Percentiles rank a stretch among this genome's conserved stretches.
These are phyloP conservation scores for Diplodus sargus DNA, from an alignment of 2,797 vertebrate genomes.

Conservation along the genomic window DNA sequence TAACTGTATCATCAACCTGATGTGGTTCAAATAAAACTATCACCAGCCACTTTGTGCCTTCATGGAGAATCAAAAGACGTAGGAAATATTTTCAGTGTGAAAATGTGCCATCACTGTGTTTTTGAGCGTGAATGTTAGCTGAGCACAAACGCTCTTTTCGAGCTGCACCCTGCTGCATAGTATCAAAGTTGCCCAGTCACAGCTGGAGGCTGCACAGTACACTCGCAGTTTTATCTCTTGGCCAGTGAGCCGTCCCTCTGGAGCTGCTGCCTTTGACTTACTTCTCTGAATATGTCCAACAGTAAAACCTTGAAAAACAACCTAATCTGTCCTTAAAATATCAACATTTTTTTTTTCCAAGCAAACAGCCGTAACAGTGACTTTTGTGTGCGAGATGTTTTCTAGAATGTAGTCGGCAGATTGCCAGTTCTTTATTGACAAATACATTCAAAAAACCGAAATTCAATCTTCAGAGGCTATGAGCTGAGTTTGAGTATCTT, in stretches of 20 bases:
- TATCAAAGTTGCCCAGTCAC: conserved; percentile 39
- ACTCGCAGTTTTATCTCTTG: conserved; percentile 53
- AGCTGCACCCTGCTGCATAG: conserved; percentile 29
- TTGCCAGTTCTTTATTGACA: too few species aligned
- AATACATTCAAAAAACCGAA: conserved; percentile 17
- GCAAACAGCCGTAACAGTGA: neutral
- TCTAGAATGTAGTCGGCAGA: too few species aligned
- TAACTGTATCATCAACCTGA: conserved; percentile 9
- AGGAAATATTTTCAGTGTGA: too few species aligned
- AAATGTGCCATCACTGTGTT: neutral
- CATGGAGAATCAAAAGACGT: neutral
- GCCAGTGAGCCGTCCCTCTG: conserved; percentile 46
- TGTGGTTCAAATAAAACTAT: conserved; percentile 1
- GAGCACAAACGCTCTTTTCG: conserved; percentile 36
- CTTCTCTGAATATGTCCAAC: conserved; percentile 21
- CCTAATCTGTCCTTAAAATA: neutral
- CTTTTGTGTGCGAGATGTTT: conserved; percentile 2
- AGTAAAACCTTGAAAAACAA: conserved; percentile 43
- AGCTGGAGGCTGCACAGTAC: conserved; percentile 52
- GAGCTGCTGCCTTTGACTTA: conserved; percentile 37
- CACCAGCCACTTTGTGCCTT: neutral
- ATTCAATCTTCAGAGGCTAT: conserved; percentile 8
- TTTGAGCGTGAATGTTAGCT: conserved; percentile 23
- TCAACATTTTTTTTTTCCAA: neutral
- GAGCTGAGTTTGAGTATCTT: neutral